phyloP scores from a whole-genome alignment of 37 sponge, comb jelly and placozoan genomes.

The Chondrosia reniformis region DNA sequence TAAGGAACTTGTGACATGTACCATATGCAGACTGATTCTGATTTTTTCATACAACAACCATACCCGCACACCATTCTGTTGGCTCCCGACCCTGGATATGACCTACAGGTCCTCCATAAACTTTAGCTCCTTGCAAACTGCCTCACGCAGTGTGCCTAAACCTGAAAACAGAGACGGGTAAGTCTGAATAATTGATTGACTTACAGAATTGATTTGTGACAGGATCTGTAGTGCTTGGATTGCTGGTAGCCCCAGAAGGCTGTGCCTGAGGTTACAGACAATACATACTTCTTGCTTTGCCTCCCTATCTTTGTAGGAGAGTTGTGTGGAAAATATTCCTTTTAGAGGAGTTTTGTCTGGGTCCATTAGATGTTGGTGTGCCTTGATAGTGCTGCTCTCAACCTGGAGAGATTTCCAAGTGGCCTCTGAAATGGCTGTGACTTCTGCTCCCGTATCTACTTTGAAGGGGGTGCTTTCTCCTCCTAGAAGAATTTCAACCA shows the following conservation, averaged over 20 bases:
- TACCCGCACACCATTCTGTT: no score
- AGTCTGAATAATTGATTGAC: not conserved
- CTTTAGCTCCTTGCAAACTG: no score
- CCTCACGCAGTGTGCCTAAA: not conserved
- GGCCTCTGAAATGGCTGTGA: conserved; percentile 14
- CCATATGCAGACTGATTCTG: no score
- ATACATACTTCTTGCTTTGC: not conserved
- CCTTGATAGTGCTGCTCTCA: no score
- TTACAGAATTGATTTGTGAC: not conserved
- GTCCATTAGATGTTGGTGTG: not conserved
- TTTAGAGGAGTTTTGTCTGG: not conserved
- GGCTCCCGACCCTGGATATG: no score
- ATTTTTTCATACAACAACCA: no score
- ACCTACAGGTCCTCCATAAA: no score
- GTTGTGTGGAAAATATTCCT: not conserved
- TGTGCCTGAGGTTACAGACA: not conserved
- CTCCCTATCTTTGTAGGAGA: not conserved
- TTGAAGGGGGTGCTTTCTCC: not conserved
- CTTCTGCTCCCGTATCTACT: conserved; percentile 35
- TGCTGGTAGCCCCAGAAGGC: not conserved
- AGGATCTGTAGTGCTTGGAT: conserved; percentile 1
- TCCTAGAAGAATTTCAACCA: not conserved
- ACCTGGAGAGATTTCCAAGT: no score
- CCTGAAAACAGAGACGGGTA: not conserved
- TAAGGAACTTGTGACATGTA: no score